These are phyloP conservation scores for Garra rufa DNA, from an alignment of 2,113 vertebrate genomes.

Conservation along the genomic window DNA sequence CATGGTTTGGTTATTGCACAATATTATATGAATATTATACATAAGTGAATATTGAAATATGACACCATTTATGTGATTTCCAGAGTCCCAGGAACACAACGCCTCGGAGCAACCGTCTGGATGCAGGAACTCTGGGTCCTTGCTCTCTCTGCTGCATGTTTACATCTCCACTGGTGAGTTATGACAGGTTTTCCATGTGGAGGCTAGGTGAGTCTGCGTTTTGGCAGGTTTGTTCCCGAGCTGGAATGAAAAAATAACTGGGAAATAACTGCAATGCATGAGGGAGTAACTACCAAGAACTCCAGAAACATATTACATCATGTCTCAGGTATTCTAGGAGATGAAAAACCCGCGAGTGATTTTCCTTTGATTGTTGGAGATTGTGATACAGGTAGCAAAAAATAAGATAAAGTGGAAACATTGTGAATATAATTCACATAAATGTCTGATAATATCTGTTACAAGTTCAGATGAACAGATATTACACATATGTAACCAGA, in stretches of 20 bases:
- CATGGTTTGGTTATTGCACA: not conserved
- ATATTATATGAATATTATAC: constrained; percentile 21
- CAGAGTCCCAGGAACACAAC: not conserved
- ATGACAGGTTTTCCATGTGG: constrained; percentile 42
- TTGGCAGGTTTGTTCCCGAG: constrained; percentile 27
- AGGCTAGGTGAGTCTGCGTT: constrained; percentile 14
- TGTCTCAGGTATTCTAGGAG: constrained; percentile 33
- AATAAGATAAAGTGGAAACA: not conserved
- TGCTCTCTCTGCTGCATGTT: constrained; percentile 19
- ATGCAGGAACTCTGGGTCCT: not conserved
- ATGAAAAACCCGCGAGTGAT: constrained; percentile 9
- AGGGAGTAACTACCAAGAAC: constrained; percentile 28
- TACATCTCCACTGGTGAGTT: constrained; percentile 36
- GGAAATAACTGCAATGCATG: constrained; percentile 36
- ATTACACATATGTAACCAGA: constrained; percentile 2
- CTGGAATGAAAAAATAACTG: constrained; percentile 33
- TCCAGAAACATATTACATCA: constrained; percentile 38
- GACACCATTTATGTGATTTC: constrained; percentile 16
- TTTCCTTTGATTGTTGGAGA: constrained; percentile 24
- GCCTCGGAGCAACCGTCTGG: not conserved
- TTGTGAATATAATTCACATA: not conserved
- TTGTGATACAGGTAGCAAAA: constrained; percentile 5
- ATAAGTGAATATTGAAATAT: constrained; percentile 20
- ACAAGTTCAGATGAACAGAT: not conserved
- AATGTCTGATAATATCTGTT: not conserved